These are phyloP conservation scores for Podarcis raffonei DNA, from an alignment of 2,113 vertebrate genomes.

Conservation along the genomic window DNA sequence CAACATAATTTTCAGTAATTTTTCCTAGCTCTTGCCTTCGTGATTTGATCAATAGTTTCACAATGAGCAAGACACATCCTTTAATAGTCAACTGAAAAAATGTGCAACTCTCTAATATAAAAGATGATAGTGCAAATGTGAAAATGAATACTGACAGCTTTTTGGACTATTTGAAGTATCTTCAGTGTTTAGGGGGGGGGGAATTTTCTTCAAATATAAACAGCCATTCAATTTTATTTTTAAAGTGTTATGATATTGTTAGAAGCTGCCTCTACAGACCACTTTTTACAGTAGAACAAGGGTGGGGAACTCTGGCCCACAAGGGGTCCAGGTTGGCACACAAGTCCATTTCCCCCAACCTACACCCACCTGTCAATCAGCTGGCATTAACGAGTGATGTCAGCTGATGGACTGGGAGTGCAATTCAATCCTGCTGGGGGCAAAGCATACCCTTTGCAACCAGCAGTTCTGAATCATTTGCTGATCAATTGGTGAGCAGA, in stretches of 20 bases:
- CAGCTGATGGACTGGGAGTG: too few relatives aligned
- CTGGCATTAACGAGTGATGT: too few relatives aligned
- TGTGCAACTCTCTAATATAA: not conserved
- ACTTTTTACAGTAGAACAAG: not conserved
- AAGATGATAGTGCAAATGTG: not conserved
- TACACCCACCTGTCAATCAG: too few relatives aligned
- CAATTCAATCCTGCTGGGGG: too few relatives aligned
- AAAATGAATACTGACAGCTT: not conserved
- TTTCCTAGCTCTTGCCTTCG: not conserved
- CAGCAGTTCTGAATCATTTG: too few relatives aligned
- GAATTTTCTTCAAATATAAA: not conserved
- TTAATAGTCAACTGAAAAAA: not conserved
- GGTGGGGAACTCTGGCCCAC: too few relatives aligned
- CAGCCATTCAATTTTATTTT: not conserved
- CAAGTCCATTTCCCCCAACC: too few relatives aligned
- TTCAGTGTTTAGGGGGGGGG: not conserved
- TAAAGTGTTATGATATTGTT: not conserved
- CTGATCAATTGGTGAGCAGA: too few relatives aligned
- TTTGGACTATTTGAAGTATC: not conserved
- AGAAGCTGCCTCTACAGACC: not conserved
- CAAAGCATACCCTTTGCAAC: too few relatives aligned
- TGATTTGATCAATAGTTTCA: not conserved
- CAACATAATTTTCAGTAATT: too few relatives aligned
- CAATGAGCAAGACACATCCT: not conserved
- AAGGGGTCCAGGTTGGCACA: too few relatives aligned